phyloP scores from a whole-genome alignment of 2,797 vertebrate genomes.

The Argya squamiceps region DNA sequence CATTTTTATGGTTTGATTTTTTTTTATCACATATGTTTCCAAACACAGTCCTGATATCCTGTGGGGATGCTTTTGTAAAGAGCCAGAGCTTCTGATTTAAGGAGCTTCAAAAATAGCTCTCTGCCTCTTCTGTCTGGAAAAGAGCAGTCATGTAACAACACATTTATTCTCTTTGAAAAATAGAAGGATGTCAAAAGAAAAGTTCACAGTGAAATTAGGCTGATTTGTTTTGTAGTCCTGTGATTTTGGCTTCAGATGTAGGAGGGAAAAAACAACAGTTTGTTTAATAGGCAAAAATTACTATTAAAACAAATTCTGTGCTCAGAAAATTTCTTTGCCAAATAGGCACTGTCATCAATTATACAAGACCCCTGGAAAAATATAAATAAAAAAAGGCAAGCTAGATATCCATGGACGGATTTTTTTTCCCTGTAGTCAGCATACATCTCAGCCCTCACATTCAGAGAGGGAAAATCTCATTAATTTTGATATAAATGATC shows the following conservation, averaged over 20 bases:
- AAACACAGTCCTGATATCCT: conserved; percentile 79
- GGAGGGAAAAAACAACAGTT: conserved; percentile 19
- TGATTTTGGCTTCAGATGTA: conserved; percentile 67
- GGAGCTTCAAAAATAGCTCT: conserved; percentile 81
- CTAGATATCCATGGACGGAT: conserved; percentile 32
- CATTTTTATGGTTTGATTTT: conserved; percentile 81
- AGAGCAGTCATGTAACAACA: conserved; percentile 72
- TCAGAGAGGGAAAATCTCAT: conserved; percentile 66
- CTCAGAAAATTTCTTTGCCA: conserved; percentile 62
- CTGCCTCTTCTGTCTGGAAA: conserved; percentile 74
- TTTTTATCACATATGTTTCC: conserved; percentile 81
- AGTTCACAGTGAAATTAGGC: conserved; percentile 77
- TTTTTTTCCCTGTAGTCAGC: conserved; percentile 50
- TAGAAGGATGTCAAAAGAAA: conserved; percentile 75
- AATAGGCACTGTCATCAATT: conserved; percentile 65
- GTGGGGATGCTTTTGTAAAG: conserved; percentile 83
- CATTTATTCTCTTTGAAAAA: conserved; percentile 80
- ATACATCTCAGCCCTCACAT: conserved; percentile 5
- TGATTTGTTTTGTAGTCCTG: conserved; percentile 74
- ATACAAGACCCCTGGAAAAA: conserved; percentile 55
- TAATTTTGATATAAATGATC: conserved; percentile 69
- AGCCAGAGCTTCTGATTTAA: conserved; percentile 82
- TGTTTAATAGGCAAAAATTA: conserved; percentile 73
- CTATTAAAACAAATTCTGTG: conserved; percentile 66
- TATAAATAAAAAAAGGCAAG: conserved; percentile 12